Base-by-base conservation (phyloP, 2,797 vertebrate species). In the Telmatherina bonti region DNA sequence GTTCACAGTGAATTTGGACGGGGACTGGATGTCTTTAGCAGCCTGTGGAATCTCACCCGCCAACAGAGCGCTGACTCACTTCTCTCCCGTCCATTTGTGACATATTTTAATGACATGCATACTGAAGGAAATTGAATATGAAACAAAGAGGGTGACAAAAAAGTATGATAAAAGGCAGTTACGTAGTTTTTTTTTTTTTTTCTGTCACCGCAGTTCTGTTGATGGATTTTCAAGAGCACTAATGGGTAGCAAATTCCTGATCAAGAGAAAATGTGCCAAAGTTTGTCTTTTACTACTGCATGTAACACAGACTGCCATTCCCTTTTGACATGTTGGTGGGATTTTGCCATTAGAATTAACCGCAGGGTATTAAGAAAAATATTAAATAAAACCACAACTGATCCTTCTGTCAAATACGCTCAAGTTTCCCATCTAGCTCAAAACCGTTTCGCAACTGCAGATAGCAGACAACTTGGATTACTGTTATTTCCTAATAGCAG, bases 41-140 rank as follows among this genome's bases (percentile, higher is more conserved):
- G 90, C 80, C 78, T 71, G 59, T n/a, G 63, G 79, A n/a, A 79
- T 81, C 67, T 36, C 66, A 83, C 88, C 80, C 74, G 43, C 84
- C 80, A 81, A 85, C 53, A 72, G 78, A 90, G 76, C 68, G 53
- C 78, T 93, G 91, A 92, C 80, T 95, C 93, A 93, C 82, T 76
- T 74, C 27, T 62, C 74, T 86, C 86, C 58, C 81, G 78, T 87
- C 79, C 55, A 61, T 84, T 84, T 69, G 64, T 57, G 80, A 88
- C 85, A 89, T 91, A 78, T 88, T 92, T 85, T 76, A 76, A 79
- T 82, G 70, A 72, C 11, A 36, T 60, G 76, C 77, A 76, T 86
- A 90, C 84, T 62, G 67, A 79, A 72, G 63, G 22, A 78, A 74
- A 60, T 41, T 22, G 29, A 82, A 57, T 31, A 16, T 62, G 52